These are phyloP conservation scores for Chaitophorus viminalis DNA, from an alignment of 2,888 invertebrate species.

Conservation along the genomic window DNA sequence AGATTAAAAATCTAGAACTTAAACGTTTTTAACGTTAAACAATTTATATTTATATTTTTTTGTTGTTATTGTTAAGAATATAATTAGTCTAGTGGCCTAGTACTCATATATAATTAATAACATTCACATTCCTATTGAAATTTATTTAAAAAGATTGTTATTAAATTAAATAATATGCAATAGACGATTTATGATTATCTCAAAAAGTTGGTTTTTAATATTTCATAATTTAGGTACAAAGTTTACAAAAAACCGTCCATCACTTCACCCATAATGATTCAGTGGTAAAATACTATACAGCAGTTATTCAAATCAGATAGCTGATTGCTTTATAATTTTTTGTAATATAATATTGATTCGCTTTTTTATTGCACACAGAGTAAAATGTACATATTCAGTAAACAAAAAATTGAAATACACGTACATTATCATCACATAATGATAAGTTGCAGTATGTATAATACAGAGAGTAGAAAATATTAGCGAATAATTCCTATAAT, in stretches of 20 bases:
- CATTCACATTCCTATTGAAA: too few relatives aligned
- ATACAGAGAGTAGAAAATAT: too few relatives aligned
- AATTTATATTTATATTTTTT: not conserved
- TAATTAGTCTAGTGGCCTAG: not conserved
- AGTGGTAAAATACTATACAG: not conserved
- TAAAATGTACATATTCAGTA: too few relatives aligned
- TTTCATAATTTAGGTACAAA: not conserved
- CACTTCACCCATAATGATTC: not conserved
- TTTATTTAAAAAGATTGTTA: too few relatives aligned
- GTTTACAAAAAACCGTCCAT: not conserved
- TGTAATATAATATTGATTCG: not conserved
- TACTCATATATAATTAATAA: not conserved
- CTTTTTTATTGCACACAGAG: too few relatives aligned
- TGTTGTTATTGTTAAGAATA: not conserved
- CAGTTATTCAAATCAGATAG: not conserved
- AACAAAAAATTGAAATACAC: too few relatives aligned
- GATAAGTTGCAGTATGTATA: too few relatives aligned
- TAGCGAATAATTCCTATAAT: too few relatives aligned
- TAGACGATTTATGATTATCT: not conserved
- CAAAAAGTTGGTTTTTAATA: not conserved
- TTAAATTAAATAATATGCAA: too few relatives aligned
- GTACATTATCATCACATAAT: too few relatives aligned
- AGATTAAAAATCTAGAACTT: not conserved
- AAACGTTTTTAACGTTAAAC: not conserved
- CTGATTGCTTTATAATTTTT: conserved; percentile 3